Conservation (phyloP, 2,113 vertebrate species). For the Pseudois nayaur region DNA sequence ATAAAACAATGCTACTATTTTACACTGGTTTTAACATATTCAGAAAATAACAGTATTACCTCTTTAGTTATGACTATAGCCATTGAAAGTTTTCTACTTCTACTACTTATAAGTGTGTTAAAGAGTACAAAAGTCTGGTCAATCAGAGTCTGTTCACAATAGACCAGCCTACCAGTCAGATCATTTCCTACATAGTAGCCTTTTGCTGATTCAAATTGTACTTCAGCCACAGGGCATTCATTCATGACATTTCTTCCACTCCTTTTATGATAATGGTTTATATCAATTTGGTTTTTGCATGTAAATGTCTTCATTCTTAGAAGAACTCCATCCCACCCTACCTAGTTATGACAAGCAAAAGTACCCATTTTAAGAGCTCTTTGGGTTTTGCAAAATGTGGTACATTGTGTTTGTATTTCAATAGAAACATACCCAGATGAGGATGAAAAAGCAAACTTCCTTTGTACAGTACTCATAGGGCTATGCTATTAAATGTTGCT, state of each 20-base stretch:
- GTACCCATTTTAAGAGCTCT: background rate
- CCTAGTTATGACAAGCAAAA: background rate
- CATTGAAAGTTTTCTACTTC: background rate
- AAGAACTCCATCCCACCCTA: background rate
- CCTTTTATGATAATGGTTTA: background rate
- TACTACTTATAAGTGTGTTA: background rate
- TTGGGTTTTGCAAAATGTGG: background rate
- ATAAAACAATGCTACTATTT: background rate
- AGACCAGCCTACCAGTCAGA: background rate
- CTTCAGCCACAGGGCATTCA: background rate
- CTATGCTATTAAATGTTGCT: background rate
- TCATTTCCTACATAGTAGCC: background rate
- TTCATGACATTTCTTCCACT: background rate
- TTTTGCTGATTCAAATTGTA: background rate
- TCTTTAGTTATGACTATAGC: background rate
- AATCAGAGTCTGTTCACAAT: background rate
- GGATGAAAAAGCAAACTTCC: background rate
- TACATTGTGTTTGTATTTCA: background rate
- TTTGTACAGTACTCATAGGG: background rate
- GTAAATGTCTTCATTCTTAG: background rate
- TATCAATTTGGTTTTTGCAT: background rate
- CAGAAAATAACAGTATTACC: background rate
- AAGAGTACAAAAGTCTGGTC: background rate
- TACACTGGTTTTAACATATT: background rate
- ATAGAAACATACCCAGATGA: background rate